These are phyloP conservation scores for Dicyrtomina minuta DNA, from an alignment of 2,888 invertebrate genomes.

Conservation along the genomic window DNA sequence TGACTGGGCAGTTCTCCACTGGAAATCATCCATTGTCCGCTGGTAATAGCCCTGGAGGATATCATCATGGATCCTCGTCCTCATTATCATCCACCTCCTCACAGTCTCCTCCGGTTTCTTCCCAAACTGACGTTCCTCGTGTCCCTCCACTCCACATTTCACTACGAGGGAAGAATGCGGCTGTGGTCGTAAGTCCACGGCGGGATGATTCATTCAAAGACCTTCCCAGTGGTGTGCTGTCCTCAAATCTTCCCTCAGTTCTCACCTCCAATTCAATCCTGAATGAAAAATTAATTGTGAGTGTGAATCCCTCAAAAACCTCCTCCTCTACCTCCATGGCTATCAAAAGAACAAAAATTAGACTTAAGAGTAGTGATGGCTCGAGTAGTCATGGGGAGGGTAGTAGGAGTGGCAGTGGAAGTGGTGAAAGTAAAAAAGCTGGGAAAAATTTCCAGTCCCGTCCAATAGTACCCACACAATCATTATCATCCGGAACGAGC, in stretches of 20 bases:
- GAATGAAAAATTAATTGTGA: constrained; percentile 25
- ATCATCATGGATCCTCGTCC: neutral
- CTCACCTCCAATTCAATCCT: neutral
- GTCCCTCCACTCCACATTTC: constrained; percentile 89
- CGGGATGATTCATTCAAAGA: constrained; percentile 42
- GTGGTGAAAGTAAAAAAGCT: constrained; percentile 3
- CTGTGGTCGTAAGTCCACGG: constrained; percentile 71
- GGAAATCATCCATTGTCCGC: neutral
- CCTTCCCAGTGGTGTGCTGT: constrained; percentile 6
- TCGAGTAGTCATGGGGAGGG: neutral
- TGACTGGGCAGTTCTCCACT: constrained; percentile 27
- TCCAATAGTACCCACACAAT: neutral
- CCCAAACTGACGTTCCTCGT: constrained; percentile 67
- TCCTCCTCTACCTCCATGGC: constrained; percentile 15
- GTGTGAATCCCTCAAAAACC: constrained; percentile 17
- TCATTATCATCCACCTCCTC: neutral
- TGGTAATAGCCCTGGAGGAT: neutral
- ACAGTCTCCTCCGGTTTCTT: constrained; percentile 11
- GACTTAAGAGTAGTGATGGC: constrained; percentile 24
- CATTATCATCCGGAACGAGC: neutral
- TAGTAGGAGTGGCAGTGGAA: neutral
- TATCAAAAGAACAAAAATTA: constrained; percentile 25
- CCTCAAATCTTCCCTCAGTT: constrained; percentile 11
- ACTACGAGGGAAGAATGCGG: constrained; percentile 74
- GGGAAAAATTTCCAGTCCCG: constrained; percentile 23